Conservation (phyloP, 2,888 invertebrate genomes). For the Nebria brevicollis region DNA sequence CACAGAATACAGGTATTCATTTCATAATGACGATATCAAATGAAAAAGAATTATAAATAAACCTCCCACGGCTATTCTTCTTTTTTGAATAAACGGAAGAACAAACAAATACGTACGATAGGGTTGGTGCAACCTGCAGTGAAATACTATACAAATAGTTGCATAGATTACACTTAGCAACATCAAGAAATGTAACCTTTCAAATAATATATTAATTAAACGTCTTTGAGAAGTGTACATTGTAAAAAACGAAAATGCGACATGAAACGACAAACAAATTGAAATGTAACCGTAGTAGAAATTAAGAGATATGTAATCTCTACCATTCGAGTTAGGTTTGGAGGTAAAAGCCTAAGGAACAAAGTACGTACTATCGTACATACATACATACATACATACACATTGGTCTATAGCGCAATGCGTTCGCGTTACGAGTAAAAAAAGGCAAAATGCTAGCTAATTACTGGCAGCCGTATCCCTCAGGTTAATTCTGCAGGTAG, state of each 20-base stretch:
- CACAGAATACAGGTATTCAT: slow-evolving; percentile 38
- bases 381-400: slow-evolving; percentile 3
- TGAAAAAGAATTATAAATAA: slow-evolving; percentile 45
- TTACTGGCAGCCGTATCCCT: slow-evolving; percentile 67
- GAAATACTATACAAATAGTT: background rate
- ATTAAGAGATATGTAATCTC: slow-evolving; percentile 4
- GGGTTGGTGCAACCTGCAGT: background rate
- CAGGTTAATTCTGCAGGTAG: slow-evolving; percentile 61
- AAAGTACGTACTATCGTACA: slow-evolving; percentile 4
- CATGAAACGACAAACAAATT: background rate
- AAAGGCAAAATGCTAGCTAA: slow-evolving; percentile 64
- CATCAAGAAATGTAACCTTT: background rate
- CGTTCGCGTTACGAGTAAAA: slow-evolving; percentile 47
- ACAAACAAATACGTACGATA: slow-evolving; percentile 5
- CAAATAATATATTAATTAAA: background rate
- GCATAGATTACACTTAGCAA: background rate
- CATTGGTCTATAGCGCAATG: slow-evolving; percentile 18
- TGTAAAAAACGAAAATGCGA: background rate
- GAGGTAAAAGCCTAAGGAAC: background rate
- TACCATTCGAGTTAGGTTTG: background rate
- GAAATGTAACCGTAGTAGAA: slow-evolving; percentile 10
- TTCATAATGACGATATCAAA: slow-evolving; percentile 44
- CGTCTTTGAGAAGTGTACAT: background rate
- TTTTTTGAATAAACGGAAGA: slow-evolving; percentile 26
- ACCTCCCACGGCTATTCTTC: slow-evolving; percentile 41